Evolutionary conservation across 2,797 vertebrate genomes (phyloP).

Genomic region (Atherinosoma microstoma): DNA sequence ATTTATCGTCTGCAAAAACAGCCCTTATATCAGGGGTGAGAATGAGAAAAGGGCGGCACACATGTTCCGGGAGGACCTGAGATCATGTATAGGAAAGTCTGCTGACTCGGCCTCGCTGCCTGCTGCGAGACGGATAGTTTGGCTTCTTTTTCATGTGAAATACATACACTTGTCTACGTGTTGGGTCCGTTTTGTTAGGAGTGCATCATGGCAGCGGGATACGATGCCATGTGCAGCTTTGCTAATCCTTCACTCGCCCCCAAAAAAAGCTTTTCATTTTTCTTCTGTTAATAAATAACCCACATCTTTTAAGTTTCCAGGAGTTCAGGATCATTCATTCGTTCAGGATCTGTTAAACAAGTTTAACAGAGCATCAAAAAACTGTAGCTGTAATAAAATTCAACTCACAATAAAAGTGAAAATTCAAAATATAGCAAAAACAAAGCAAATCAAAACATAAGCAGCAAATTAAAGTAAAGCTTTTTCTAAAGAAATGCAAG

Average conservation of each 20-base stretch:
- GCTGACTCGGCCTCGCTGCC: constrained; percentile 52
- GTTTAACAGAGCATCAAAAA: too few relatives aligned
- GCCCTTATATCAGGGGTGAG: constrained; percentile 46
- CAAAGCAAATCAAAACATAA: too few relatives aligned
- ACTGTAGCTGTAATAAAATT: too few relatives aligned
- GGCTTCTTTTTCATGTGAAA: constrained; percentile 77
- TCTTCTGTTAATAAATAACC: neutral
- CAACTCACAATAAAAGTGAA: too few relatives aligned
- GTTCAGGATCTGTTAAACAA: too few relatives aligned
- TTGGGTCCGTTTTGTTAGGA: constrained; percentile 35
- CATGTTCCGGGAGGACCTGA: constrained; percentile 68
- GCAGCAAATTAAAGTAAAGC: too few relatives aligned
- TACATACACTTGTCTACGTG: constrained; percentile 67
- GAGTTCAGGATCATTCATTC: neutral
- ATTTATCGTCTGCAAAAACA: constrained; percentile 51
- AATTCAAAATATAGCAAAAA: too few relatives aligned
- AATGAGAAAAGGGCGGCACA: constrained; percentile 74
- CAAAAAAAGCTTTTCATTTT: constrained; percentile 30
- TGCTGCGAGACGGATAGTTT: constrained; percentile 80
- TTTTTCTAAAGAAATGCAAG: too few relatives aligned
- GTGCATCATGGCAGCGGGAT: constrained; percentile 57
- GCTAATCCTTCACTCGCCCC: constrained; percentile 45
- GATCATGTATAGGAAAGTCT: constrained; percentile 38
- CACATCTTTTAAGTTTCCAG: constrained; percentile 9
- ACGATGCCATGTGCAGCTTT: constrained; percentile 58